phyloP scores from a whole-genome alignment of 2,113 vertebrate species.

The Miniopterus natalensis region DNA sequence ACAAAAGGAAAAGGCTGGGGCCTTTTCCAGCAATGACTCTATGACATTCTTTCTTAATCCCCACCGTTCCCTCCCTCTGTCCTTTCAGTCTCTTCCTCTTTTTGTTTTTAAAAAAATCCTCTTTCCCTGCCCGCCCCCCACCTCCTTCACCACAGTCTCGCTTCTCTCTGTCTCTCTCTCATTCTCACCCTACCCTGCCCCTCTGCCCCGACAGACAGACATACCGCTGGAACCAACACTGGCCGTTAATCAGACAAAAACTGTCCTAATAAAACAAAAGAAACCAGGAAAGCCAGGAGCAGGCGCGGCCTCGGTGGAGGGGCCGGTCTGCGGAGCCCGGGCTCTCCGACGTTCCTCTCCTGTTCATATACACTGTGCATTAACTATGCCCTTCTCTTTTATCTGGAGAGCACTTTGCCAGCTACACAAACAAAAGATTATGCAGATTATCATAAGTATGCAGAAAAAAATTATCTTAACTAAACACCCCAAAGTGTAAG shows the following conservation, averaged over 20 bases:
- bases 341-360: not conserved
- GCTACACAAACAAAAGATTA: conserved; percentile 63
- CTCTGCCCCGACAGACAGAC: no score
- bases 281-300: not conserved
- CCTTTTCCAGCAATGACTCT: not conserved
- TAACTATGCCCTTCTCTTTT: not conserved
- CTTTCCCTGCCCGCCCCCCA: not conserved
- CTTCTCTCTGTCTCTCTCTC: not conserved
- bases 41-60: not conserved
- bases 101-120: not conserved
- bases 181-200: not conserved
- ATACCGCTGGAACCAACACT: not conserved
- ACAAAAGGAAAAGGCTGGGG: not conserved
- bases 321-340: not conserved
- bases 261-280: not conserved
- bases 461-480: conserved; percentile 15
- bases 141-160: not conserved
- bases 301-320: fast-evolving
- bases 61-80: not conserved
- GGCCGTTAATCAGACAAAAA: not conserved
- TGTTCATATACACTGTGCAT: not conserved
- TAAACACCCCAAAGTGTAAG: conserved; percentile 55
- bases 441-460: not conserved
- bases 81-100: not conserved
- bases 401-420: conserved; percentile 64